These are phyloP conservation scores for Pegoplata infirma DNA, from an alignment of 2,888 invertebrate species.

Conservation along the genomic window DNA sequence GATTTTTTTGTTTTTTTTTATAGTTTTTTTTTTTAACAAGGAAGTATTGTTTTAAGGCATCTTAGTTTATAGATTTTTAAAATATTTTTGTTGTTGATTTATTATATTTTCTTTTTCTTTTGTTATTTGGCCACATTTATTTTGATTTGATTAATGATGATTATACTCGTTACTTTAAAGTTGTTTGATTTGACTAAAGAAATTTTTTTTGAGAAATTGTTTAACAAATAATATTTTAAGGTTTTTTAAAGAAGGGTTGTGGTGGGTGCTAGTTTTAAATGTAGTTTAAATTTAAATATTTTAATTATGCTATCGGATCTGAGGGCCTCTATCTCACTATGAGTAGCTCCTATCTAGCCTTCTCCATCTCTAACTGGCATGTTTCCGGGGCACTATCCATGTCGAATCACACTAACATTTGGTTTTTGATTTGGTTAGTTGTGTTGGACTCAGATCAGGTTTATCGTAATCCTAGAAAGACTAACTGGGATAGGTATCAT, in stretches of 20 bases:
- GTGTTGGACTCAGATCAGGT: too few species aligned
- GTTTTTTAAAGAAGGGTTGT: not conserved
- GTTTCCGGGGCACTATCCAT: too few species aligned
- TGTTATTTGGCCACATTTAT: constrained; percentile 54
- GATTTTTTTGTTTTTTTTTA: constrained; percentile 16
- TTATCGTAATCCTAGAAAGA: too few species aligned
- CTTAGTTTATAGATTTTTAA: constrained; percentile 55
- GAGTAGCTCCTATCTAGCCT: too few species aligned
- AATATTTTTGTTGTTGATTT: constrained; percentile 21
- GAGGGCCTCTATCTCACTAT: too few species aligned
- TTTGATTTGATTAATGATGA: constrained; percentile 53
- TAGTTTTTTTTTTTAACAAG: constrained; percentile 57
- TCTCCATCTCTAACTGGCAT: too few species aligned
- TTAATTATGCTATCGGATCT: too few species aligned
- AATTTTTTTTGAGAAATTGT: not conserved
- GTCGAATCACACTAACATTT: too few species aligned
- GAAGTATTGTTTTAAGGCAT: constrained; percentile 63
- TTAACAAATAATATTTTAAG: too few species aligned
- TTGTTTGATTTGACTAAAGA: not conserved
- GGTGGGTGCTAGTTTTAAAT: not conserved
- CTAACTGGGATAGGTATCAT: too few species aligned
- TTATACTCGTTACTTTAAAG: constrained; percentile 15
- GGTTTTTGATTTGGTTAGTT: too few species aligned
- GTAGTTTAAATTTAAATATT: not conserved
- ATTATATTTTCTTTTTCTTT: constrained; percentile 22